Evolutionary conservation across 1,140 invertebrate species (phyloP).

Genomic region (Trinorchestia longiramus): DNA sequence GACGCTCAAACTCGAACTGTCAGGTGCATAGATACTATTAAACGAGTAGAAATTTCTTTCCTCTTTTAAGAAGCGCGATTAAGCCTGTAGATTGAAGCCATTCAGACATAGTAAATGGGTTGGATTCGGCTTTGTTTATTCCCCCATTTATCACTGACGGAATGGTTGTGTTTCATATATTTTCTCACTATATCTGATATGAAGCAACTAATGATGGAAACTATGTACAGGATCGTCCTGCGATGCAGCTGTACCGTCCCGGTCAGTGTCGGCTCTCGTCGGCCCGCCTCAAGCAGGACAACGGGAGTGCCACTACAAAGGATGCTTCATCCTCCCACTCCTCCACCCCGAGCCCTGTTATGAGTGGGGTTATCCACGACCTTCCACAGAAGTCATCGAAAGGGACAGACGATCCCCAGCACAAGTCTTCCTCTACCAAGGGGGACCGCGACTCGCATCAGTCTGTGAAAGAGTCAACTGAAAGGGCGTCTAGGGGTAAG

Average conservation of each 20-base stretch:
- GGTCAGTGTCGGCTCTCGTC: slow-evolving; percentile 49
- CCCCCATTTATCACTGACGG: too few relatives aligned
- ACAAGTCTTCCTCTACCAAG: not conserved
- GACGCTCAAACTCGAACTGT: too few relatives aligned
- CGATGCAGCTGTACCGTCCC: slow-evolving; percentile 55
- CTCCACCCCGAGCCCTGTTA: slow-evolving; percentile 16
- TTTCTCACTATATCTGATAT: too few relatives aligned
- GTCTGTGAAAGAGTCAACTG: not conserved
- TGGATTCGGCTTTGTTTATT: too few relatives aligned
- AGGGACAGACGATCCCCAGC: not conserved
- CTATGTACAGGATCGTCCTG: slow-evolving; percentile 39
- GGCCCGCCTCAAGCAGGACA: not conserved
- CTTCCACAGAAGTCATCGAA: not conserved
- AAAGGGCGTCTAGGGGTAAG: not conserved
- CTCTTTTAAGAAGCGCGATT: too few relatives aligned
- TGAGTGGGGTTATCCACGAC: not conserved
- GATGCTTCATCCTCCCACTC: slow-evolving; percentile 28
- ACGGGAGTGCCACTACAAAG: not conserved
- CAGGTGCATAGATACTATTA: too few relatives aligned
- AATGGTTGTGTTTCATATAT: too few relatives aligned
- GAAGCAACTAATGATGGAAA: not conserved
- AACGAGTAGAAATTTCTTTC: too few relatives aligned
- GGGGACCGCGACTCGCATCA: not conserved
- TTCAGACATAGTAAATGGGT: too few relatives aligned
- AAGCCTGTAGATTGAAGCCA: too few relatives aligned